phyloP scores from a whole-genome alignment of 23 tunicate genomes.

The Trididemnum nubilum region DNA sequence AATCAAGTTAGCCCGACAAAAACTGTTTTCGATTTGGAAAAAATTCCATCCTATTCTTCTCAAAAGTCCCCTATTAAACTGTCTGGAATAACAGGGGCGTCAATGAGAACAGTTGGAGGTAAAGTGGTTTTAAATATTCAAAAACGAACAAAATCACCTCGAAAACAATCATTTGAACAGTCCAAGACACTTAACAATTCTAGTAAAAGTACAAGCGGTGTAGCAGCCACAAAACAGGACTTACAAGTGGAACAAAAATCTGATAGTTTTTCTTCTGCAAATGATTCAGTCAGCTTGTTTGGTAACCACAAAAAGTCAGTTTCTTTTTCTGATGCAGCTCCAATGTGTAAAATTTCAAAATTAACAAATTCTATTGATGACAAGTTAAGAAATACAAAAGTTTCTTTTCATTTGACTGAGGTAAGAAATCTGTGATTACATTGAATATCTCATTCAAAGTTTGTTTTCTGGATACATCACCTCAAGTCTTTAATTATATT shows the following conservation, averaged over 20 bases:
- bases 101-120: slow-evolving; percentile 76
- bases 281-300: background rate
- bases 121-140: slow-evolving; percentile 86
- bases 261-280: background rate
- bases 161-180: background rate
- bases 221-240: too few relatives aligned
- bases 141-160: slow-evolving; percentile 39
- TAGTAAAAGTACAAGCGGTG: too few relatives aligned
- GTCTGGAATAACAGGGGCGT: slow-evolving; percentile 54
- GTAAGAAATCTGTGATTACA: background rate
- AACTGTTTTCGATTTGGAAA: background rate
- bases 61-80: background rate
- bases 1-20: background rate
- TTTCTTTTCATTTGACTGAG: background rate
- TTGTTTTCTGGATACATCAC: too few relatives aligned
- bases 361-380: background rate
- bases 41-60: slow-evolving; percentile 12
- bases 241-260: background rate
- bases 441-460: too few relatives aligned
- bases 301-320: background rate
- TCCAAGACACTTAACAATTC: background rate
- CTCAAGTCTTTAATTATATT: too few relatives aligned
- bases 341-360: background rate
- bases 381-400: background rate
- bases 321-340: background rate